phyloP scores from a whole-genome alignment of 2,888 invertebrate species.

The Patella ulyssiponensis region DNA sequence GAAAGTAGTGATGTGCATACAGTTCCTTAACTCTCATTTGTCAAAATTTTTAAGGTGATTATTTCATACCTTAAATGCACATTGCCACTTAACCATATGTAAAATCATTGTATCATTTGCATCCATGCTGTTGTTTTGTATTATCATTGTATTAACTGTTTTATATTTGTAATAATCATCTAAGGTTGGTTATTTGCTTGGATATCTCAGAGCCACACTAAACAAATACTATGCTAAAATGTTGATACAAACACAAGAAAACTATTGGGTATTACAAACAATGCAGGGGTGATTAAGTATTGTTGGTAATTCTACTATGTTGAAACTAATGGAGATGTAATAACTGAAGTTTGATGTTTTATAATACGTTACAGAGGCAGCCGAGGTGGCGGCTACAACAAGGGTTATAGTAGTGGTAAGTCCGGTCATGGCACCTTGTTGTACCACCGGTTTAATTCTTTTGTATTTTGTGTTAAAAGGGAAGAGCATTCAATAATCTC shows the following conservation, averaged over 20 bases:
- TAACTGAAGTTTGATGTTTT: slow-evolving; percentile 23
- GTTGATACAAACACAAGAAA: not conserved
- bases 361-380: slow-evolving; percentile 62
- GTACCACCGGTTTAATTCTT: slow-evolving; percentile 32
- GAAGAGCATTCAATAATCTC: not conserved
- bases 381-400: slow-evolving; percentile 66
- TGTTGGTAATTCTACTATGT: not conserved
- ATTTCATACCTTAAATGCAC: no score
- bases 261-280: not conserved
- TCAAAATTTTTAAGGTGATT: no score
- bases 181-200: slow-evolving; percentile 6
- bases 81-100: no score
- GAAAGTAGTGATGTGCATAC: not conserved
- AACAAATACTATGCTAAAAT: not conserved
- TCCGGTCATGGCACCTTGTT: slow-evolving; percentile 42
- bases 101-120: not conserved
- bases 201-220: slow-evolving; percentile 8
- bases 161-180: not conserved
- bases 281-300: not conserved
- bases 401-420: slow-evolving; percentile 67
- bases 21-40: no score
- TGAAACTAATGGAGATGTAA: not conserved
- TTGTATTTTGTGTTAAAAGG: slow-evolving; percentile 16
- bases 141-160: not conserved
- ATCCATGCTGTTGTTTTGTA: not conserved